Evolutionary conservation across 1,140 invertebrate genomes (phyloP).

Genomic region (Dreissena polymorpha): DNA sequence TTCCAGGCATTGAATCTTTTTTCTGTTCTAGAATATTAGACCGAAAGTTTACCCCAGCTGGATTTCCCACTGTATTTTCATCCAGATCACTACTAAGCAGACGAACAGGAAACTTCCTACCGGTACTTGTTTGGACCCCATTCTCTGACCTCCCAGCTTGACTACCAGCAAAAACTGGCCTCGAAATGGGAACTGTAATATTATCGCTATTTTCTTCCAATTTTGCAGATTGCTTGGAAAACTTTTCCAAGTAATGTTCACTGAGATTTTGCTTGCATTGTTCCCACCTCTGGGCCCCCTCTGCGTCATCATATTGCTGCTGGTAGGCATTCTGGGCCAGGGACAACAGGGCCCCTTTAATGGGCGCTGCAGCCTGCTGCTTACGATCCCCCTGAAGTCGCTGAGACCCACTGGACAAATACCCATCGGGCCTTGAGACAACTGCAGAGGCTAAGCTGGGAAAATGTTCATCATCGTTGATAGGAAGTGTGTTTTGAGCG

Average conservation of each 20-base stretch:
- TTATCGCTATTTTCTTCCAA: neutral
- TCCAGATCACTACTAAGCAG: conserved; percentile 38
- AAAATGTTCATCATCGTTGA: conserved; percentile 42
- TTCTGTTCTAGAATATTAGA: neutral
- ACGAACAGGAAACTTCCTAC: conserved; percentile 34
- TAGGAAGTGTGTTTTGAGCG: conserved; percentile 10
- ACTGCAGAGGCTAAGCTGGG: conserved; percentile 6
- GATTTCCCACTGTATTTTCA: neutral
- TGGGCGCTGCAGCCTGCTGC: neutral
- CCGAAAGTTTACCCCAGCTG: neutral
- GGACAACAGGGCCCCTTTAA: conserved; percentile 31
- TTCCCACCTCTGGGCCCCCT: conserved; percentile 42
- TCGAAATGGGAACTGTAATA: neutral
- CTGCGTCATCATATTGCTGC: conserved; percentile 46
- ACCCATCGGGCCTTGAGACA: neutral
- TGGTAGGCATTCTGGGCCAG: conserved; percentile 41
- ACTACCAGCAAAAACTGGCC: conserved; percentile 8
- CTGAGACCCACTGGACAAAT: conserved; percentile 1
- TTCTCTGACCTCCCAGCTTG: conserved; percentile 16
- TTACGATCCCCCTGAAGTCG: neutral
- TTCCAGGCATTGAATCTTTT: neutral
- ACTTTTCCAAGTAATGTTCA: conserved; percentile 34
- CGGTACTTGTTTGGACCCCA: conserved; percentile 5
- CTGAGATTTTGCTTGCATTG: conserved; percentile 34
- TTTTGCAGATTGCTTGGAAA: conserved; percentile 5